A percentile compares a stretch with the other conserved stretches of the same genome.
Evolutionary conservation across 2,888 invertebrate species (phyloP).

Genomic region (Xestobium rufovillosum): DNA sequence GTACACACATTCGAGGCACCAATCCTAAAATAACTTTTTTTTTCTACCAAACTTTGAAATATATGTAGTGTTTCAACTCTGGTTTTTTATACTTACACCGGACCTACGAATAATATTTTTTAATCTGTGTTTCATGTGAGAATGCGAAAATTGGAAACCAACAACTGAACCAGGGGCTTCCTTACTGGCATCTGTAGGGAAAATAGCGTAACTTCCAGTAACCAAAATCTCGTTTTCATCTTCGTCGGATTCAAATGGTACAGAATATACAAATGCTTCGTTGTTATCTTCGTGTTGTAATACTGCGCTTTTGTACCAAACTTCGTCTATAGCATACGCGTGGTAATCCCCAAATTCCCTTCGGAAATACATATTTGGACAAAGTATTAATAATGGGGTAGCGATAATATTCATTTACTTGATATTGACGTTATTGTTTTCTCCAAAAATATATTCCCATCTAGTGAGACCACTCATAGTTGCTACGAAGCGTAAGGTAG

Average conservation of each 20-base stretch:
- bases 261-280: conserved; percentile 70
- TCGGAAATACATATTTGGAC: conserved; percentile 21
- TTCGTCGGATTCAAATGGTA: conserved; percentile 50
- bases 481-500: conserved; percentile 72
- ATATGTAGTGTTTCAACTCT: too few relatives aligned
- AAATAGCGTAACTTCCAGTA: conserved; percentile 78
- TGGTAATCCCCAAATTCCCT: conserved; percentile 72
- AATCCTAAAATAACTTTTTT: conserved; percentile 26
- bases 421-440: conserved; percentile 39
- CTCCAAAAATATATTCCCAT: conserved; percentile 70
- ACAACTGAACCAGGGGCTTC: conserved; percentile 84
- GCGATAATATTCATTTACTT: conserved; percentile 7
- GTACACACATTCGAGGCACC: conserved; percentile 54
- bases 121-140: conserved; percentile 23
- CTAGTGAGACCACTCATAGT: conserved; percentile 85
- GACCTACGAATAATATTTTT: too few relatives aligned
- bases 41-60: too few relatives aligned
- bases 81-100: too few relatives aligned
- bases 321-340: conserved; percentile 73
- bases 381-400: too few relatives aligned
- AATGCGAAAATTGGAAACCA: conserved; percentile 76
- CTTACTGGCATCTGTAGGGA: conserved; percentile 65
- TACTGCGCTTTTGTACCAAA: conserved; percentile 87
- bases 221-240: conserved; percentile 53
- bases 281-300: conserved; percentile 72